A percentile compares a stretch with the other conserved stretches of the same genome.
Conservation (phyloP, 2,113 vertebrate species). For the Anhinga rufa region DNA sequence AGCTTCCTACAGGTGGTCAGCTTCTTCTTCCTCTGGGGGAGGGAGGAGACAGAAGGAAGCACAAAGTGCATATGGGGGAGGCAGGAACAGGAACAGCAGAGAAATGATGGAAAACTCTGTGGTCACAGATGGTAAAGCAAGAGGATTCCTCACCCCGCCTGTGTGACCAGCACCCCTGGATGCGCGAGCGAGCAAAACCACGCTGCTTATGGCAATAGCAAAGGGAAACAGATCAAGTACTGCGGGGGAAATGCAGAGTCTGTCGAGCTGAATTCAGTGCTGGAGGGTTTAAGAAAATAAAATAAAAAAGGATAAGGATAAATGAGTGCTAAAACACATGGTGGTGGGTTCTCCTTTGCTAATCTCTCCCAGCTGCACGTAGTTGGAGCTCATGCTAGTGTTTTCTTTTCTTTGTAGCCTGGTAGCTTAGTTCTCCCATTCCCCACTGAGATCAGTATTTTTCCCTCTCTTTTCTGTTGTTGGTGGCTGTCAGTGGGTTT, state of each 20-base stretch:
- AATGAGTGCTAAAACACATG: background rate
- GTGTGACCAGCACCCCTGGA: background rate
- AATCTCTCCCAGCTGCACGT: background rate
- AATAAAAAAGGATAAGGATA: background rate
- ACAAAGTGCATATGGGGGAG: background rate
- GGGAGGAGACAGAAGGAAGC: slow-evolving; percentile 33
- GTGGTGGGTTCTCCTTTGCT: background rate
- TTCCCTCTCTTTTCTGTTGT: background rate
- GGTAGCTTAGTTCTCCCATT: background rate
- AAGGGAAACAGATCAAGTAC: background rate
- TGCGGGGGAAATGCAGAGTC: background rate
- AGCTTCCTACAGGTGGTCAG: background rate
- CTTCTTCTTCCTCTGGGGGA: background rate
- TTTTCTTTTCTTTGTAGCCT: background rate
- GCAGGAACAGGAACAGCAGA: slow-evolving; percentile 11
- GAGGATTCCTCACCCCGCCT: background rate
- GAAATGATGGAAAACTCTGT: background rate
- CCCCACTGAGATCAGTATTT: background rate
- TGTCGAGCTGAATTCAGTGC: background rate
- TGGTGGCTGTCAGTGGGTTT: background rate
- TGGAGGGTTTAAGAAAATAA: background rate
- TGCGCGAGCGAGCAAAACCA: background rate
- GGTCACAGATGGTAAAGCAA: slow-evolving; percentile 43
- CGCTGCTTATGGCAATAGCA: background rate
- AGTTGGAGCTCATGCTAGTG: background rate